Conservation (phyloP, 2,797 vertebrate species). For the Ctenopoma kingsleyae region DNA sequence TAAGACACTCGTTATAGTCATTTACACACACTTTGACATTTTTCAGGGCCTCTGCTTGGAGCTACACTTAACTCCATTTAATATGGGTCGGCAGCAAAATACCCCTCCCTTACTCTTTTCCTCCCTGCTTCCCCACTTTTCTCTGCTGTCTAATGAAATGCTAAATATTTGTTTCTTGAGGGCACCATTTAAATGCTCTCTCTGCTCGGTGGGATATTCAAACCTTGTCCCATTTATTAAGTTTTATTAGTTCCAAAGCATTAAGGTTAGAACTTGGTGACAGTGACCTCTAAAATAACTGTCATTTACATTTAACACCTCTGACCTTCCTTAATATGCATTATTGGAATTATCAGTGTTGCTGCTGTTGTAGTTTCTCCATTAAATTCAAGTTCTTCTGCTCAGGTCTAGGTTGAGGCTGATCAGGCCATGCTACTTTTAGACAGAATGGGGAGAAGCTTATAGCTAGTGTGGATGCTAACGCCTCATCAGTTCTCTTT, state of each 20-base stretch:
- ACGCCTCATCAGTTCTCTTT: slow-evolving; percentile 81
- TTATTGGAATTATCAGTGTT: slow-evolving; percentile 10
- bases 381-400: background rate
- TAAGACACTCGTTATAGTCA: slow-evolving; percentile 53
- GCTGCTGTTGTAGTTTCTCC: background rate
- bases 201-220: slow-evolving; percentile 45
- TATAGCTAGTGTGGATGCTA: slow-evolving; percentile 52
- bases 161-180: slow-evolving; percentile 73
- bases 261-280: slow-evolving; percentile 20
- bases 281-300: slow-evolving; percentile 23
- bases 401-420: background rate
- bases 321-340: slow-evolving; percentile 23
- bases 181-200: slow-evolving; percentile 55
- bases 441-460: slow-evolving; percentile 54
- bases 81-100: slow-evolving; percentile 67
- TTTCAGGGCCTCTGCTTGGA: slow-evolving; percentile 70
- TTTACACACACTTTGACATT: slow-evolving; percentile 74
- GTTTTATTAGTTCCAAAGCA: slow-evolving; percentile 39
- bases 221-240: slow-evolving; percentile 44
- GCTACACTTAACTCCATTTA: slow-evolving; percentile 74
- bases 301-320: slow-evolving; percentile 24
- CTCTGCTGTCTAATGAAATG: slow-evolving; percentile 68
- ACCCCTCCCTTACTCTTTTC: slow-evolving; percentile 39
- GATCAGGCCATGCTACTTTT: slow-evolving; percentile 35
- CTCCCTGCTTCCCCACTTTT: slow-evolving; percentile 27